These are phyloP conservation scores for Cherax quadricarinatus DNA, from an alignment of 1,140 invertebrate species.

Conservation along the genomic window DNA sequence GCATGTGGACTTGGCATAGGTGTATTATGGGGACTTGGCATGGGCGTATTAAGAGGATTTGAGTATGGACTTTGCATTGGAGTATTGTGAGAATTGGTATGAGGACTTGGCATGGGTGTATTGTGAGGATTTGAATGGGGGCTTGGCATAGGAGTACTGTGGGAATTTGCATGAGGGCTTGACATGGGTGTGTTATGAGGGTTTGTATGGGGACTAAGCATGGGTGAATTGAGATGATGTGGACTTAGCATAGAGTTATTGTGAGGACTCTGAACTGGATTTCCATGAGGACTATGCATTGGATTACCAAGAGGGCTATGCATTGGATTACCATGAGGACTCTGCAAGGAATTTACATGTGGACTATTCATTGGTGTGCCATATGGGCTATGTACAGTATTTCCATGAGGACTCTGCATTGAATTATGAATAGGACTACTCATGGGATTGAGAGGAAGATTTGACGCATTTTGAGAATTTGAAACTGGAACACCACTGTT, in stretches of 20 bases:
- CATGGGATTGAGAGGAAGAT: conserved; percentile 42
- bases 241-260: conserved; percentile 51
- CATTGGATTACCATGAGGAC: conserved; percentile 55
- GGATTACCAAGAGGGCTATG: conserved; percentile 53
- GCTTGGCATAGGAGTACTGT: conserved; percentile 44
- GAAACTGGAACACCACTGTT: conserved; percentile 25
- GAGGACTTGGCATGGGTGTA: conserved; percentile 43
- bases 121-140: conserved; percentile 52
- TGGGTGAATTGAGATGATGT: conserved; percentile 40
- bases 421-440: conserved; percentile 58
- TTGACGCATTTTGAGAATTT: conserved; percentile 42
- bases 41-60: conserved; percentile 45
- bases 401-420: conserved; percentile 58
- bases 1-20: conserved; percentile 49
- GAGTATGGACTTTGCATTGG: conserved; percentile 49
- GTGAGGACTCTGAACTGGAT: conserved; percentile 53
- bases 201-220: conserved; percentile 37
- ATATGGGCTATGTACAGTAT: conserved; percentile 55
- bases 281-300: conserved; percentile 49
- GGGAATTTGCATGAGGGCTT: conserved; percentile 45
- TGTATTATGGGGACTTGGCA: conserved; percentile 53
- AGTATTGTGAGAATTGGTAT: conserved; percentile 35
- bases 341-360: conserved; percentile 51
- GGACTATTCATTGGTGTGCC: conserved; percentile 58
- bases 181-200: conserved; percentile 36